These are phyloP conservation scores for Notolabrus celidotus DNA, from an alignment of 2,797 vertebrate genomes.

Conservation along the genomic window DNA sequence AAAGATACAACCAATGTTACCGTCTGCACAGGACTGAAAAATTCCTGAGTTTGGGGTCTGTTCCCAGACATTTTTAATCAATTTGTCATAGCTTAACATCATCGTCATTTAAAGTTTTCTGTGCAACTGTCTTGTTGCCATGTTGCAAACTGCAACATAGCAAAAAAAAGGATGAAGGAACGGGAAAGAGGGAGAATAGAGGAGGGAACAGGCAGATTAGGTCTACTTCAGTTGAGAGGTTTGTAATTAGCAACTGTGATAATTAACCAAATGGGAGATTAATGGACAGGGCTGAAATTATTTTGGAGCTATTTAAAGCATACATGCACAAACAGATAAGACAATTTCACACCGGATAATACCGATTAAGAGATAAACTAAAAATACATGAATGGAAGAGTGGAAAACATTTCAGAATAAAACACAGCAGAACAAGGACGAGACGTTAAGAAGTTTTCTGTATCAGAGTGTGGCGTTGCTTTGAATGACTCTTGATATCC, in stretches of 20 bases:
- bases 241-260: constrained; percentile 78
- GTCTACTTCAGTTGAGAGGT: constrained; percentile 61
- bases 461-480: constrained; percentile 23
- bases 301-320: constrained; percentile 64
- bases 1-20: constrained; percentile 37
- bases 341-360: constrained; percentile 54
- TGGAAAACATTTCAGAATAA: background rate
- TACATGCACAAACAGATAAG: constrained; percentile 40
- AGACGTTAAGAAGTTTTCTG: constrained; percentile 43
- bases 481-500: constrained; percentile 53
- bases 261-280: constrained; percentile 78
- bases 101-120: constrained; percentile 40
- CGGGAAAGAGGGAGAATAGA: constrained; percentile 3
- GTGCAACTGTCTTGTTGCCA: constrained; percentile 19
- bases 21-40: constrained; percentile 32
- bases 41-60: constrained; percentile 21
- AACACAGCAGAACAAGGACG: constrained; percentile 21
- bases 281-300: constrained; percentile 66
- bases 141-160: constrained; percentile 18
- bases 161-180: background rate
- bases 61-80: constrained; percentile 45
- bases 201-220: constrained; percentile 44
- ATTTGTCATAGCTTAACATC: constrained; percentile 26
- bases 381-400: constrained; percentile 44
- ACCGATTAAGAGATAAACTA: constrained; percentile 54